Conservation (phyloP, 23 tunicate genomes). For the Styela clava region DNA sequence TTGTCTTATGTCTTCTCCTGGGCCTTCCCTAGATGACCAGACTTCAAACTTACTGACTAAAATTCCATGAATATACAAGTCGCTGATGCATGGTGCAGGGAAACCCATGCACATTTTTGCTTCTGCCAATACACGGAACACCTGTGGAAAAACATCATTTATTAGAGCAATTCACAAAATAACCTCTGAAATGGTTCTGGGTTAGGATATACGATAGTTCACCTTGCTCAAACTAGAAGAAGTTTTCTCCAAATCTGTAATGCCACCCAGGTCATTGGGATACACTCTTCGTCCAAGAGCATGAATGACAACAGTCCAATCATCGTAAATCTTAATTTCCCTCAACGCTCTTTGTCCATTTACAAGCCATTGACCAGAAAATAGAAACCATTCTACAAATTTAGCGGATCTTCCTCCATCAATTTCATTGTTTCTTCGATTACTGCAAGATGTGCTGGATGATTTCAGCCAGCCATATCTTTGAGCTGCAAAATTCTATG, state of each 20-base stretch:
- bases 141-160: conserved; percentile 45
- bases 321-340: conserved; percentile 63
- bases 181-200: background rate
- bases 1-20: conserved; percentile 64
- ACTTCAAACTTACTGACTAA: conserved; percentile 67
- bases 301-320: conserved; percentile 71
- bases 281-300: conserved; percentile 63
- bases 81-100: conserved; percentile 65
- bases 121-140: conserved; percentile 49
- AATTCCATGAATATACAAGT: conserved; percentile 54
- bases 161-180: background rate
- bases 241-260: conserved; percentile 54
- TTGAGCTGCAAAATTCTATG: background rate
- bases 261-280: conserved; percentile 62
- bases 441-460: background rate
- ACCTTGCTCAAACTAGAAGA: conserved; percentile 47
- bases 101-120: conserved; percentile 69
- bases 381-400: conserved; percentile 63
- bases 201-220: background rate
- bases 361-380: conserved; percentile 61
- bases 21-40: conserved; percentile 69
- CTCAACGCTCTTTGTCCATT: conserved; percentile 66
- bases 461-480: conserved; percentile 17
- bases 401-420: background rate
- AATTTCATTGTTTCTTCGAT: background rate